Evolutionary conservation across 1,140 invertebrate genomes (phyloP).

Genomic region (Caerostris extrusa): DNA sequence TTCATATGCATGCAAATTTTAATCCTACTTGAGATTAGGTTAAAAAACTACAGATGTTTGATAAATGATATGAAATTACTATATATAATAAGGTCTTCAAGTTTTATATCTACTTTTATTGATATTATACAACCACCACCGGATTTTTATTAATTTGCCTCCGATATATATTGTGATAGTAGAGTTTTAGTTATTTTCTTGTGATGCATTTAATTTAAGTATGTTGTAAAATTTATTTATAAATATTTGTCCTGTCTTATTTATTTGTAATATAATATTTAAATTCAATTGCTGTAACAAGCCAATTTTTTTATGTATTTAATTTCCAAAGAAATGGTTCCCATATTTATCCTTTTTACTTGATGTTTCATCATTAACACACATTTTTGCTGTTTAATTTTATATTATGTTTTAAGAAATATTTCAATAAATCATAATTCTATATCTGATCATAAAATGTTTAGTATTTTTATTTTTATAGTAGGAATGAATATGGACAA

Average conservation of each 20-base stretch:
- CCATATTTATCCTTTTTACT: too few species aligned
- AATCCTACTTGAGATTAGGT: neutral
- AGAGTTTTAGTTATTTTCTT: neutral
- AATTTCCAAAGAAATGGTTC: too few species aligned
- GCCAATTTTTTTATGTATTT: too few species aligned
- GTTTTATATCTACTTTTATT: neutral
- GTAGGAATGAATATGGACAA: too few species aligned
- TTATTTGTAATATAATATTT: neutral
- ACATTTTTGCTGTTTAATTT: too few species aligned
- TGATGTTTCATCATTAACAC: too few species aligned
- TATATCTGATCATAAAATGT: too few species aligned
- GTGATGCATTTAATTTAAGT: neutral
- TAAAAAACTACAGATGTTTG: neutral
- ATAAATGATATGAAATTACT: neutral
- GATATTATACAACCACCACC: constrained; percentile 6
- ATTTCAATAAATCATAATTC: too few species aligned
- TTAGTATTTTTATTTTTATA: too few species aligned
- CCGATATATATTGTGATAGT: neutral
- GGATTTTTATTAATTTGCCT: neutral
- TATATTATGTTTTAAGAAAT: too few species aligned
- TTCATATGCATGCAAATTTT: neutral
- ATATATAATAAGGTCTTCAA: neutral
- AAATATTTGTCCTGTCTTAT: neutral
- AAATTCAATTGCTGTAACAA: too few species aligned
- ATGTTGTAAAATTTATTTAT: neutral